Evolutionary conservation across 2,113 vertebrate species (phyloP), one percentile per base, ranked within the genome.

Genomic region (Cebidichthys violaceus): DNA sequence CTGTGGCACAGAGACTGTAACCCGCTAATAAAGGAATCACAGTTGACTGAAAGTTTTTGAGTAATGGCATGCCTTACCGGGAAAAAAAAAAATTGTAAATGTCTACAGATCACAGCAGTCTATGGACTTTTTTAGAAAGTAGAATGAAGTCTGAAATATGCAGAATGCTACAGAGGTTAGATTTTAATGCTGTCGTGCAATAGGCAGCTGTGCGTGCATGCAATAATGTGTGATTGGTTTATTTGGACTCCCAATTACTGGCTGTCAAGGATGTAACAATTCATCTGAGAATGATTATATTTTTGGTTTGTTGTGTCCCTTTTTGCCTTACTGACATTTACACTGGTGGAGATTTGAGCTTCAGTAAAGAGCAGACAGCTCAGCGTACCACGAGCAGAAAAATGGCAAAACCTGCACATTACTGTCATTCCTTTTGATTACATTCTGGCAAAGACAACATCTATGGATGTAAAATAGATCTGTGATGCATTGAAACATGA

Each of bases 41-140:
- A 66, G 65, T 75, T 55, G 55, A 61, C 11, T 64, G 39, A 72
- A 81, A 55, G 62, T 10, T 68, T 79, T 77, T 73, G 59, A 83
- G 71, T 60, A 89, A 84, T 62, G 74, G 92, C 93, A 93, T 93
- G 91, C 94, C 92, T 94, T 93, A 93, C 75, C 68, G 62, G 62
- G 29, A 20, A 57, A 8, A 50, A 59, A 71, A 39, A 68, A 41
- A 86, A 82, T 4, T 86, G 75, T 82, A 87, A 75, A 89, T 60
- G 50, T 88, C 84, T 70, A 90, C 90, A 90, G 89, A 88, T 88
- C 83, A 92, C 66, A 55, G 50, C 78, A 77, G 79, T 85, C 61
- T 89, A 15, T 75, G 15, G 83, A 73, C 68, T 85, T 71, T 89
- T 90, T 87, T 69, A 45, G 72, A 68, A 77, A 71, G 68, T 82